Base-by-base conservation (phyloP, 2,888 invertebrate genomes). In the Netelia melanura region DNA sequence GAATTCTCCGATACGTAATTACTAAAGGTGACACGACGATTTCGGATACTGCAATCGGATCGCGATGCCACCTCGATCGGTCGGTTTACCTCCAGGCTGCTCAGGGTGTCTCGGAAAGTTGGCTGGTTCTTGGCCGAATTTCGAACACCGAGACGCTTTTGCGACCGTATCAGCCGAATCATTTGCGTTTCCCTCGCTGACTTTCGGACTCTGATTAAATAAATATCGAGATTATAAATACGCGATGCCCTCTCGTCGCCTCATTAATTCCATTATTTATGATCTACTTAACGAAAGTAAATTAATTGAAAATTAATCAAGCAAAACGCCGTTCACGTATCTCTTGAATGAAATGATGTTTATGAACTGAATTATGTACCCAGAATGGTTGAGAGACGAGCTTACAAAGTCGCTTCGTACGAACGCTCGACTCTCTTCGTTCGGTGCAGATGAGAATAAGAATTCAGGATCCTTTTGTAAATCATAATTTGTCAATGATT, bases 11-110 rank as follows among this genome's bases (percentile, higher is more conserved):
- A 75, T 25, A 86, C 71, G 58, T 65, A 81, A 84, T 86, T 79
- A 30, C 78, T 70, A 74, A 86, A 86, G 17, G 86, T 87, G 17
- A 84, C 87, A 10, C 78, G 86, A 21, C 86, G 77, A 61, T 81
- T 86, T 1, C 74, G 67, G 44, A 77, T 38, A 23, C 10, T 38
- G 44, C 21, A 62, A 10, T 82, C 70, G 14, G 70, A 71, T 75
- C 14, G 70, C 21, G 43, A 75, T 44, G 44, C 74, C n/a, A 56
- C 17, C 8, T 38, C 61, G n/a, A 58, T n/a, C 14, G 70, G 71
- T 65, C 52, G 65, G 1, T 82, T 70, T 23, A 74, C 74, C 23
- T 84, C 64, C 56, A 65, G 11, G 62, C 74, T 82, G 10, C 74
- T 38, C 10, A 52, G n/a, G 14, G 48, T 68, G 11, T 58, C 71